Evolutionary conservation across 2,113 vertebrate species (phyloP), one percentile per base, ranked within the genome.

Genomic region (Xyrauchen texanus): DNA sequence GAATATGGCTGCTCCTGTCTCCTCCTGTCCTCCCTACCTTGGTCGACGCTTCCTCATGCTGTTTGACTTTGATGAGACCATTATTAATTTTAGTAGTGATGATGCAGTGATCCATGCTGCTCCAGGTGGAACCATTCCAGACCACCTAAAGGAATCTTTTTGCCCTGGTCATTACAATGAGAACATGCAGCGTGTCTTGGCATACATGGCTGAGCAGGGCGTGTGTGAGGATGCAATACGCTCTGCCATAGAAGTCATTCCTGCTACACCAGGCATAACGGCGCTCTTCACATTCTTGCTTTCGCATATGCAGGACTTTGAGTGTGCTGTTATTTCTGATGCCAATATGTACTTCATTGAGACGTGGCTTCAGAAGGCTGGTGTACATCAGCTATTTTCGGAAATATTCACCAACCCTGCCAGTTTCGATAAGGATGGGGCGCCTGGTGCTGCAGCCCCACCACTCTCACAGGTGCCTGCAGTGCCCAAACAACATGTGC

Each of bases 41-140:
- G 69, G 90, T 0, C 92, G 85, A 34, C 21, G 21, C 2, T 96
- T 93, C 83, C 91, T 99, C 83, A 90, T 99, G 8, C 51, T 95
- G 77, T 98, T 99, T 0, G 97, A 99, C 86, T 99, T 99, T 0
- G 97, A 99, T 0, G 96, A 98, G 91, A 99, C 97, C 34, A 94
- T 99, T 74, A 89, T 98, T 82, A 89, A 94, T 0, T 95, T 95
- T 85, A 98, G 90, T 93, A 98, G 96, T 4, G 97, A 99, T 0
- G 93, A 98, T 0, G 95, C 95, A 0, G 86, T 97, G 62, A 12
- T 92, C 49, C 90, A 93, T 0, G 88, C 90, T 0, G 92, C 94
- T 0, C 97, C 97, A 0, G 92, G 89, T 4, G 92, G 94, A 81
- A 85, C 49, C n/a, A 93, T 98, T 0, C 96, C 97, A 0, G 93